These are phyloP conservation scores for Pseudanteris insignis DNA, from an alignment of 2,888 invertebrate genomes.

Conservation along the genomic window DNA sequence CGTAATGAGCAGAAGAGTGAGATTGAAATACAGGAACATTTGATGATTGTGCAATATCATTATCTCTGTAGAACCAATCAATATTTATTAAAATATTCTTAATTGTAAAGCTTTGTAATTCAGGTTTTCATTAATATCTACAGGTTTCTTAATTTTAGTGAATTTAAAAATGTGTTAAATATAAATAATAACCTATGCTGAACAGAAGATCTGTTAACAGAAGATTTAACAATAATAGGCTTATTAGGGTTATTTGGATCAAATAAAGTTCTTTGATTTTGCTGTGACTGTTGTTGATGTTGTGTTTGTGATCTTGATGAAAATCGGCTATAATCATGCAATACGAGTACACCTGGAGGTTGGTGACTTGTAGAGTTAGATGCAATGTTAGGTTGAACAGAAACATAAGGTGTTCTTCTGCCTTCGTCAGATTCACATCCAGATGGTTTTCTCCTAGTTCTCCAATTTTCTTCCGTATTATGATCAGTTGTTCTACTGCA, in stretches of 20 bases:
- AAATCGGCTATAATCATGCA: slow-evolving; percentile 60
- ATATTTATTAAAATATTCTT: too few relatives aligned
- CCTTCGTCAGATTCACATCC: slow-evolving; percentile 61
- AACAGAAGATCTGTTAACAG: slow-evolving; percentile 63
- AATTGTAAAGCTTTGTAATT: too few relatives aligned
- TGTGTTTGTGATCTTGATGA: slow-evolving; percentile 42
- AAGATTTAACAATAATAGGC: slow-evolving; percentile 75
- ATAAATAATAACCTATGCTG: slow-evolving; percentile 51
- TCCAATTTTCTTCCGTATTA: slow-evolving; percentile 62
- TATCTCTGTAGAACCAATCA: slow-evolving; percentile 58
- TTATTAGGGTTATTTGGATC: slow-evolving; percentile 76
- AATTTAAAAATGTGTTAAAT: too few relatives aligned
- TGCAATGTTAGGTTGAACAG: slow-evolving; percentile 45
- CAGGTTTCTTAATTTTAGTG: too few relatives aligned
- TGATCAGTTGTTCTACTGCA: slow-evolving; percentile 49
- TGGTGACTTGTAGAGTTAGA: slow-evolving; percentile 51
- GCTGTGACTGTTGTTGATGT: slow-evolving; percentile 45
- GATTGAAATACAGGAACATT: slow-evolving; percentile 54
- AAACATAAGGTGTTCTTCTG: slow-evolving; percentile 53
- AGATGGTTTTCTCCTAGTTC: slow-evolving; percentile 59
- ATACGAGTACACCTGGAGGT: slow-evolving; percentile 66
- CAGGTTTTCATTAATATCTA: too few relatives aligned
- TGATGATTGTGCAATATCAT: slow-evolving; percentile 50
- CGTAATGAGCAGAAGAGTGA: slow-evolving; percentile 51
- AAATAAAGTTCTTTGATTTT: slow-evolving; percentile 69